Percentiles rank a stretch among this genome's conserved stretches.
These are phyloP conservation scores for Charanyca ferruginea DNA, from an alignment of 2,888 invertebrate genomes.

Conservation along the genomic window DNA sequence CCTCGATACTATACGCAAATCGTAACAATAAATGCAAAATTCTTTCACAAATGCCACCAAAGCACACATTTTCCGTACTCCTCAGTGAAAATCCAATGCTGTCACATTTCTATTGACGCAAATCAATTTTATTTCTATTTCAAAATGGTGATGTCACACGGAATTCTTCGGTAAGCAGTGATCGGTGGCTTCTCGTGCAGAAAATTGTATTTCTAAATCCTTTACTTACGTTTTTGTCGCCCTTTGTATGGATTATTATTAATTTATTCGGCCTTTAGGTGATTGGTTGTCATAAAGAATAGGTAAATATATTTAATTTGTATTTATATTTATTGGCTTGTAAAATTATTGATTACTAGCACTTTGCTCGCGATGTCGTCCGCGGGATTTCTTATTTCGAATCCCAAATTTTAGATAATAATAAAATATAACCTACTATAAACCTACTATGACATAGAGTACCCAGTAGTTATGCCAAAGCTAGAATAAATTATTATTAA, in stretches of 20 bases:
- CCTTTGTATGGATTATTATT: conserved; percentile 62
- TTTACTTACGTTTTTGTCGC: conserved; percentile 58
- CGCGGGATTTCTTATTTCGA: too few species aligned
- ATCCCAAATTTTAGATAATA: too few species aligned
- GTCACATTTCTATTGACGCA: conserved; percentile 62
- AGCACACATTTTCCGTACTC: conserved; percentile 41
- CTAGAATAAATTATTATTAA: too few species aligned
- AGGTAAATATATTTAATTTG: conserved; percentile 7
- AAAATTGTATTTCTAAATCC: conserved; percentile 84
- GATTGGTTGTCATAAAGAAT: conserved; percentile 44
- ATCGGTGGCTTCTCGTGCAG: conserved; percentile 77
- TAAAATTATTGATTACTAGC: neutral
- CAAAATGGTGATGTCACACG: conserved; percentile 79
- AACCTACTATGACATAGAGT: too few species aligned
- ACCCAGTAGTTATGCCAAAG: too few species aligned
- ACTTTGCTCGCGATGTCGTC: too few species aligned
- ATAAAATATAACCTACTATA: too few species aligned
- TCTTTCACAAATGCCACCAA: conserved; percentile 27
- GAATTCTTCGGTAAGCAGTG: conserved; percentile 74
- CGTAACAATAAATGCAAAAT: conserved; percentile 24
- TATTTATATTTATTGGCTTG: conserved; percentile 1
- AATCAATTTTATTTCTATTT: conserved; percentile 77
- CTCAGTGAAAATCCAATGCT: conserved; percentile 49
- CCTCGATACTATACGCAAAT: neutral
- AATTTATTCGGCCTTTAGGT: conserved; percentile 55